Evolutionary conservation across 2,888 invertebrate genomes (phyloP), one percentile per base, ranked within the genome.

Genomic region (Rhyacophila evoluta): DNA sequence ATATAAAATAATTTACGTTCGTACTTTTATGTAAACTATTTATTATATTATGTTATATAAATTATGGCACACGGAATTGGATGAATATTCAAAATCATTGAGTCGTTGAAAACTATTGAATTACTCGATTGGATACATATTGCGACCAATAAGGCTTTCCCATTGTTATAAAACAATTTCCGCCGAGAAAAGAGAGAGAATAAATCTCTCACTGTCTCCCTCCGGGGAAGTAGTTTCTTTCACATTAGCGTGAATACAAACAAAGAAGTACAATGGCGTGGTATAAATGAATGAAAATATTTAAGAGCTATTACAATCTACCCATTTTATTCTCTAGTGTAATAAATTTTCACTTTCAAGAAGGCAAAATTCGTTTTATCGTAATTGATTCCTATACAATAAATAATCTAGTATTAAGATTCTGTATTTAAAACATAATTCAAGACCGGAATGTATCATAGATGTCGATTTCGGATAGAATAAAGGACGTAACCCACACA

Each of bases 91-190:
- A 55, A 55, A 55, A 19, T 19, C 41, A 41, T 12, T 15, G 41
- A 41, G 15, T 11, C 25, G 55, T 19, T 25, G 55, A 25, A 19
- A 55, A 25, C 10, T 55, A 55, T 55, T 55, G 55, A 55, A 55
- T 55, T 55, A 55, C 55, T 55, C 55, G 19, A 55, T 55, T 55
- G 25, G 19, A 55, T 55, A 25, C 55, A 10, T 25, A 55, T 55
- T 55, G 19, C 25, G 25, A 6, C 25, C 55, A 55, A 55, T 25
- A 55, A 55, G 55, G 19, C 19, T 55, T 55, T 55, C 55, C 55
- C 19, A 55, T 55, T 55, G 55, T 55, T 55, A 19, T 55, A 55
- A 55, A 55, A 55, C 55, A 55, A 55, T 55, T 55, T 55, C 55
- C 55, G 55, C 55, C 19, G 10, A 19, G 19, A 55, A 55, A 55